Evolutionary conservation across 2,113 vertebrate genomes (phyloP).

Genomic region (Jaculus jaculus): DNA sequence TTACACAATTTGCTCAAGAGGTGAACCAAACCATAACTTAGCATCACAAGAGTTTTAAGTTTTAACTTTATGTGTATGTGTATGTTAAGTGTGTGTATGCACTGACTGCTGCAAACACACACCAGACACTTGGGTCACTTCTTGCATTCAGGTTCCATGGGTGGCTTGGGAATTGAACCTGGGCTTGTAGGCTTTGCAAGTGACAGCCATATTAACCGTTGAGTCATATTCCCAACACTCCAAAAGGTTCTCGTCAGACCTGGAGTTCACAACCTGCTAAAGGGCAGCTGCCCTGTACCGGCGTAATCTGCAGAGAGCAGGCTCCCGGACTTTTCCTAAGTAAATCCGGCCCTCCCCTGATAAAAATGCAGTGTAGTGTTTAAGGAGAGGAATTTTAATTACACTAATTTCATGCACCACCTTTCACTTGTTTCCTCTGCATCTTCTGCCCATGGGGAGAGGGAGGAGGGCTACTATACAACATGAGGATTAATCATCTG

Average conservation of each 20-base stretch:
- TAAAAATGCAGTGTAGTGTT: background rate
- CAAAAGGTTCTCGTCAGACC: background rate
- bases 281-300: background rate
- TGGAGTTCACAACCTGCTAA: background rate
- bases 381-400: background rate
- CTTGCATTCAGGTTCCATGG: too few relatives aligned
- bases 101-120: too few relatives aligned
- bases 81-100: too few relatives aligned
- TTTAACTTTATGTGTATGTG: too few relatives aligned
- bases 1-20: background rate
- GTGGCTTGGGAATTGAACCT: too few relatives aligned
- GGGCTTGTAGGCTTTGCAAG: too few relatives aligned
- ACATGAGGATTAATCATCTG: background rate
- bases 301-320: background rate
- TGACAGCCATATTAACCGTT: too few relatives aligned
- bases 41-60: background rate
- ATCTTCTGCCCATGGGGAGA: background rate
- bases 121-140: too few relatives aligned
- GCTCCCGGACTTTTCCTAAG: background rate
- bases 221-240: too few relatives aligned
- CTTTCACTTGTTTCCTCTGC: background rate
- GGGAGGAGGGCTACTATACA: background rate
- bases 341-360: background rate
- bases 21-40: background rate
- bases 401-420: background rate